Evolutionary conservation across 1,140 invertebrate species (phyloP).

Genomic region (Microplitis demolitor): DNA sequence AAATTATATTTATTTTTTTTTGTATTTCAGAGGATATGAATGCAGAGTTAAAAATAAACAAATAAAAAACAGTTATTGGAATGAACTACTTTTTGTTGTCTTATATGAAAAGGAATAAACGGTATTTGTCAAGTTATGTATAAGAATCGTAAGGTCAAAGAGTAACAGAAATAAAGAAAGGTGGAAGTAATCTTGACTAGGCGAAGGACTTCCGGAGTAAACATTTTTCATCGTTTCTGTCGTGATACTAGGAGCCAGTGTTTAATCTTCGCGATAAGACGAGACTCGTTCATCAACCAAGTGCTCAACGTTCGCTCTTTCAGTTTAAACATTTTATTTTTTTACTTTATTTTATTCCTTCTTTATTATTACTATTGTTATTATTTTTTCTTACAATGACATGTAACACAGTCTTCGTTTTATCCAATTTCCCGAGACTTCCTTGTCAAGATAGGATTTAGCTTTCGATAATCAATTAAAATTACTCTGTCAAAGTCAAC

Average conservation of each 20-base stretch:
- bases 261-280: slow-evolving; percentile 22
- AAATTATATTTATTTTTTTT: no score
- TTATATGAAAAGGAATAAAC: no score
- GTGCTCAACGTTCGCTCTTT: slow-evolving; percentile 13
- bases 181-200: not conserved
- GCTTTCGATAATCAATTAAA: no score
- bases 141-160: no score
- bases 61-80: no score
- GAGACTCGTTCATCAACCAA: slow-evolving; percentile 16
- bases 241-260: slow-evolving; percentile 4
- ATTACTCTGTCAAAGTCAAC: no score
- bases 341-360: not conserved
- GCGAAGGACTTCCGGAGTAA: slow-evolving; percentile 6
- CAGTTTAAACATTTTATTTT: not conserved
- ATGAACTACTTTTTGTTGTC: no score
- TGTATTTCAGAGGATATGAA: no score
- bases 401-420: no score
- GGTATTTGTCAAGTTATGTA: no score
- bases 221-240: slow-evolving; percentile 23
- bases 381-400: not conserved
- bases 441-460: no score
- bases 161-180: not conserved
- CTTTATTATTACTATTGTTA: not conserved
- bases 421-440: not conserved
- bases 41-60: no score